A percentile compares a stretch with the other conserved stretches of the same genome.
phyloP scores from a whole-genome alignment of 2,113 vertebrate species.

The Picathartes gymnocephalus region DNA sequence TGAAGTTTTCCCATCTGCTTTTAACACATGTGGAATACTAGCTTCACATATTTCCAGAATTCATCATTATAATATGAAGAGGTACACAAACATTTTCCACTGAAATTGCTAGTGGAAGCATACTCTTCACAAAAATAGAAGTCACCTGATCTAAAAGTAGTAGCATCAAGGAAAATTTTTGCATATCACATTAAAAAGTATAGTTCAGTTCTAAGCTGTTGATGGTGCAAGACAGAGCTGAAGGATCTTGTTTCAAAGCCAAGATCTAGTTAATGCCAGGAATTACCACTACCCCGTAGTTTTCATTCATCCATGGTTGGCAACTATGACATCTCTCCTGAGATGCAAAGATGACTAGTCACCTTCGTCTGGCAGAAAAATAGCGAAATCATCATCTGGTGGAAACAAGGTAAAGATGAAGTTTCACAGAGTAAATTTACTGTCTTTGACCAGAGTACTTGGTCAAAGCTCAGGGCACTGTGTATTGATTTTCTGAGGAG shows the following conservation, averaged over 20 bases:
- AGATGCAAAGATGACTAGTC: not conserved
- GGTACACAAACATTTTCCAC: not conserved
- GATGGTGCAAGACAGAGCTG: not conserved
- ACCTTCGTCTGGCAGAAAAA: not conserved
- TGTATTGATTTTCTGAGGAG: conserved; percentile 15
- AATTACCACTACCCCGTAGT: not conserved
- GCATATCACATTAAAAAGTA: not conserved
- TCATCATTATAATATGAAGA: not conserved
- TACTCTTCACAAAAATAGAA: not conserved
- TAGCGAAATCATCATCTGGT: not conserved
- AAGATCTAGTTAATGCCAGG: not conserved
- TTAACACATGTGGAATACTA: not conserved
- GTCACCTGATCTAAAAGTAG: not conserved
- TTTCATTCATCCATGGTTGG: not conserved
- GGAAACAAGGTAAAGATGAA: not conserved
- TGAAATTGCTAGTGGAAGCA: not conserved
- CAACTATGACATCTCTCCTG: not conserved
- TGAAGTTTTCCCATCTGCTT: not conserved
- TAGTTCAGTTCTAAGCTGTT: not conserved
- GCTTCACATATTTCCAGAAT: not conserved
- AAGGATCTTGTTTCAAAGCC: not conserved
- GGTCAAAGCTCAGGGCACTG: conserved; percentile 28
- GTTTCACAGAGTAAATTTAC: conserved; percentile 15
- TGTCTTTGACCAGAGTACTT: conserved; percentile 6
- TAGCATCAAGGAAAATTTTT: not conserved